These are phyloP conservation scores for Plebejus argus DNA, from an alignment of 2,888 invertebrate species.

Conservation along the genomic window DNA sequence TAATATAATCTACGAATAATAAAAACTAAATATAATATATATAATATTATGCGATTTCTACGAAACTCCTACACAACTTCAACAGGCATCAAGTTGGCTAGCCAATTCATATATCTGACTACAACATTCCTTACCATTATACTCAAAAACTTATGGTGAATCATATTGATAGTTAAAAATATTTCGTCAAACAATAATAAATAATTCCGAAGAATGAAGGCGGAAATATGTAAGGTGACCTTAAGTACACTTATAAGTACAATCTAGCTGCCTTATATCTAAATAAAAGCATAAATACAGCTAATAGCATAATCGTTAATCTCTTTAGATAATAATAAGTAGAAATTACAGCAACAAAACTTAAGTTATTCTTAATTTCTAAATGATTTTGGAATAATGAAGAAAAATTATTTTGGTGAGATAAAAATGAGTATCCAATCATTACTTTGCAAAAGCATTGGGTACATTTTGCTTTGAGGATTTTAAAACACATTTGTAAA, in stretches of 20 bases:
- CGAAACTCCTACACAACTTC: background rate
- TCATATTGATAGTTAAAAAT: background rate
- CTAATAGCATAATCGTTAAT: constrained; percentile 6
- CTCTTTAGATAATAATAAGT: constrained; percentile 7
- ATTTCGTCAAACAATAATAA: constrained; percentile 16
- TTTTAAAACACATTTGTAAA: background rate
- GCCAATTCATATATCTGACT: background rate
- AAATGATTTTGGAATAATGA: constrained; percentile 24
- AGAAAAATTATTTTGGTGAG: background rate
- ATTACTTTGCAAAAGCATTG: background rate
- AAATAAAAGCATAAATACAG: constrained; percentile 29
- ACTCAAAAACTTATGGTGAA: background rate
- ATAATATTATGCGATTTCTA: background rate
- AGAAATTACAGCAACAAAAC: constrained; percentile 14
- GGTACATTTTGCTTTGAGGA: background rate
- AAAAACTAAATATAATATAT: no score
- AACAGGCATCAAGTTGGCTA: background rate
- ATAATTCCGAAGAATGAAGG: constrained; percentile 17
- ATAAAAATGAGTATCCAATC: background rate
- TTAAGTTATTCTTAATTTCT: background rate
- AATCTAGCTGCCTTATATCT: constrained; percentile 11
- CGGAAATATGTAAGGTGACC: constrained; percentile 18
- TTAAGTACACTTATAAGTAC: constrained; percentile 27
- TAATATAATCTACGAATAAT: no score
- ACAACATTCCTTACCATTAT: background rate